Conservation (phyloP, 2,888 invertebrate genomes). For the Rugalucina vietnamica region DNA sequence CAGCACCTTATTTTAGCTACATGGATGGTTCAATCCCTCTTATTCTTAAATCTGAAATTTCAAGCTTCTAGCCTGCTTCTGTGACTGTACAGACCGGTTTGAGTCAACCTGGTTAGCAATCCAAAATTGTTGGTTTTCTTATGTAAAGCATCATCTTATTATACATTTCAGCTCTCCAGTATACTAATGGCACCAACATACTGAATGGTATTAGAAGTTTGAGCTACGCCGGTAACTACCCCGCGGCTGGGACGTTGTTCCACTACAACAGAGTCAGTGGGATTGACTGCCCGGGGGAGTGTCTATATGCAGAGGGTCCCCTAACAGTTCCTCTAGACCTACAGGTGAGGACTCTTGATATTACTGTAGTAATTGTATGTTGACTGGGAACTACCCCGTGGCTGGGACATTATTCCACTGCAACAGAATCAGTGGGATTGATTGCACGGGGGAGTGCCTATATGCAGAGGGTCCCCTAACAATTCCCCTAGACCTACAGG, state of each 20-base stretch:
- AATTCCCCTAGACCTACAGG: constrained; percentile 92
- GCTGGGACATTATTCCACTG: constrained; percentile 93
- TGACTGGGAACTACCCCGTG: constrained; percentile 90
- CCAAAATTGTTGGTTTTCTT: too few species aligned
- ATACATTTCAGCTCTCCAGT: constrained; percentile 91
- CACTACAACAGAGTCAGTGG: constrained; percentile 87
- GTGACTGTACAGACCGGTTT: too few species aligned
- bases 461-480: constrained; percentile 92
- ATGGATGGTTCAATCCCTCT: too few species aligned
- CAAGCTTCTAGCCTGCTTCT: too few species aligned
- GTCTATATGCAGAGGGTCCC: constrained; percentile 92
- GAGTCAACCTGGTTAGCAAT: too few species aligned
- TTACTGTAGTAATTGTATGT: too few species aligned
- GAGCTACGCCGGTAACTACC: constrained; percentile 88
- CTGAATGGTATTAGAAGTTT: constrained; percentile 93
- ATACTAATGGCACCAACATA: constrained; percentile 88
- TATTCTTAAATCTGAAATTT: too few species aligned
- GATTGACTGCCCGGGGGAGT: constrained; percentile 86
- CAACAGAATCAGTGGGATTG: constrained; percentile 82
- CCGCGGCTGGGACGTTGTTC: constrained; percentile 91
- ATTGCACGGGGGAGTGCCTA: constrained; percentile 88
- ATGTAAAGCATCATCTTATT: too few species aligned
- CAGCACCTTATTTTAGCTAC: too few species aligned
- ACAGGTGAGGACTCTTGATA: constrained; percentile 89
- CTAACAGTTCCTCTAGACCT: constrained; percentile 91